These are phyloP conservation scores for Nixonia krombeini DNA, from an alignment of 1,140 invertebrate genomes.

Conservation along the genomic window DNA sequence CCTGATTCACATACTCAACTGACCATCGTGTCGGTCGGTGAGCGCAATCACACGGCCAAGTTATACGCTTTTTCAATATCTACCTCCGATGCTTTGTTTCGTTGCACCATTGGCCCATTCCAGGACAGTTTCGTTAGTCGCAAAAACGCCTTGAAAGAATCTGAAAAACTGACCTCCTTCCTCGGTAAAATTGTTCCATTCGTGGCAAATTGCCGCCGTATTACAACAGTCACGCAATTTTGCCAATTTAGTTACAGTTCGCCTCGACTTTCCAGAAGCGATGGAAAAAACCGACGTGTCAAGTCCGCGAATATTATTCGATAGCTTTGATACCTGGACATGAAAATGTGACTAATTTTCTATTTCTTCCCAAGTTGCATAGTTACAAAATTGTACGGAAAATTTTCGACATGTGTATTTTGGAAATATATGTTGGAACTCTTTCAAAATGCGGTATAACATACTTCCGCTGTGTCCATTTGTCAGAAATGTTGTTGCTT, in stretches of 20 bases:
- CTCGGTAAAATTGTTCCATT: conserved; percentile 32
- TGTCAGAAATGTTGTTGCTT: too few species aligned
- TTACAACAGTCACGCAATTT: conserved; percentile 49
- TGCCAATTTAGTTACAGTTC: conserved; percentile 40
- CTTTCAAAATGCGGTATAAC: too few species aligned
- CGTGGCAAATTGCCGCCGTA: conserved; percentile 29
- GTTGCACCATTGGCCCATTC: neutral
- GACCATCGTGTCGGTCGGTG: conserved; percentile 1
- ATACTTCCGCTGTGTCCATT: too few species aligned
- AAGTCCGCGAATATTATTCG: too few species aligned
- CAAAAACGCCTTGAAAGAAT: conserved; percentile 36
- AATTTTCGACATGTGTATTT: too few species aligned
- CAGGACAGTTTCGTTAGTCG: conserved; percentile 17
- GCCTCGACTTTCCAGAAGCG: conserved; percentile 28
- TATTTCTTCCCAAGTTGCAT: too few species aligned
- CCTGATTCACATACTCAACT: conserved; percentile 12
- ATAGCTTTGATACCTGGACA: too few species aligned
- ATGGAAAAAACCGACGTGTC: neutral
- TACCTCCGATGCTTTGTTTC: conserved; percentile 1
- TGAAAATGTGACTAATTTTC: too few species aligned
- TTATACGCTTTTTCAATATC: neutral
- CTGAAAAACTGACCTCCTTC: conserved; percentile 43
- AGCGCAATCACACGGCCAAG: conserved; percentile 13
- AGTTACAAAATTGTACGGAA: too few species aligned
- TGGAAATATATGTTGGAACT: too few species aligned